These are phyloP conservation scores for Phorcus lineatus DNA, from an alignment of 2,888 invertebrate species.

Conservation along the genomic window DNA sequence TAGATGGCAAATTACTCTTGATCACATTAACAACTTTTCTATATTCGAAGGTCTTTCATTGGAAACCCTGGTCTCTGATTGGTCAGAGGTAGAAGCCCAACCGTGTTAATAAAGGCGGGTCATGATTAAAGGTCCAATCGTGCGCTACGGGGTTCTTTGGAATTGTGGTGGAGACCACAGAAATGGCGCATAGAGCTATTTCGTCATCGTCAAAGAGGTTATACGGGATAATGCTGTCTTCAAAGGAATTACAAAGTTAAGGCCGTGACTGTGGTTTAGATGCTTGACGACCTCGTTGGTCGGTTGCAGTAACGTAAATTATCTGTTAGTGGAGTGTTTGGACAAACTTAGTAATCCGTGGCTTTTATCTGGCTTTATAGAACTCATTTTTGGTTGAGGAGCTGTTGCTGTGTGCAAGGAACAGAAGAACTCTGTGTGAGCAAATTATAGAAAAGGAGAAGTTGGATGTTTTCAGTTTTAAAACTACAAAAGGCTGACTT, in stretches of 20 bases:
- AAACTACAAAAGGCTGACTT: no score
- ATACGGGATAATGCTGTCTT: background rate
- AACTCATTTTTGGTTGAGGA: no score
- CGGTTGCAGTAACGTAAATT: no score
- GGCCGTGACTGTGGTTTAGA: background rate
- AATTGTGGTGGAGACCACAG: slow-evolving; percentile 12
- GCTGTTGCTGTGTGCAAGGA: no score
- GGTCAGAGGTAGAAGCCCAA: background rate
- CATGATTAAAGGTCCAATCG: slow-evolving; percentile 21
- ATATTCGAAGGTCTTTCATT: slow-evolving; percentile 17
- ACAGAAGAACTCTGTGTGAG: no score
- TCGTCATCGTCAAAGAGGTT: slow-evolving; percentile 12
- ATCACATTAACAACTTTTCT: slow-evolving; percentile 23
- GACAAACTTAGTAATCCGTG: no score
- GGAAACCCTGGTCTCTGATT: background rate
- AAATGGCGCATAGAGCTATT: background rate
- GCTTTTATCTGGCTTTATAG: no score
- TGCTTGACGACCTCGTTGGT: background rate
- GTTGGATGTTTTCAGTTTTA: no score
- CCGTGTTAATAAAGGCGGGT: slow-evolving; percentile 22
- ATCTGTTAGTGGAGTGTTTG: no score
- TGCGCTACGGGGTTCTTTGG: background rate
- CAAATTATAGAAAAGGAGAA: no score
- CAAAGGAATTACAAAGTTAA: slow-evolving; percentile 5
- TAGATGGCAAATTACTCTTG: slow-evolving; percentile 25